Conservation (phyloP, 2,888 invertebrate species). For the Melitaea athalia region DNA sequence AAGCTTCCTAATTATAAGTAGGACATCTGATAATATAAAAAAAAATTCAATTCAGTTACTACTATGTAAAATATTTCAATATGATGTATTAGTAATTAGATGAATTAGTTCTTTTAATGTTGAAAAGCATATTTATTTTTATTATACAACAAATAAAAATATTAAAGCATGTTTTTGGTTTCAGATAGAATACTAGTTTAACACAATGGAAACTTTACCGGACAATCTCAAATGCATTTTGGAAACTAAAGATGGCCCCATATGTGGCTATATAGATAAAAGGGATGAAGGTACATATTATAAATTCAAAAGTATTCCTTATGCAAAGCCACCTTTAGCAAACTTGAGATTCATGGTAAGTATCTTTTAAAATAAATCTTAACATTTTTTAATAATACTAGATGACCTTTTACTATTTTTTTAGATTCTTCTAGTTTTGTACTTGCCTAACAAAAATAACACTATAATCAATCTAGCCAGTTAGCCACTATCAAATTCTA, state of each 20-base stretch:
- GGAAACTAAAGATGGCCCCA: constrained; percentile 59
- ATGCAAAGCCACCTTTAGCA: constrained; percentile 68
- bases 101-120: too few species aligned
- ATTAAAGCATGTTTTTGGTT: background rate
- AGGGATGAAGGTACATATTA: constrained; percentile 54
- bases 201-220: constrained; percentile 30
- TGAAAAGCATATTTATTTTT: background rate
- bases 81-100: too few species aligned
- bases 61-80: too few species aligned
- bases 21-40: too few species aligned
- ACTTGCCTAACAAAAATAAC: too few species aligned
- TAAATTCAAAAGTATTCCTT: constrained; percentile 69
- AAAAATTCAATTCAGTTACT: too few species aligned
- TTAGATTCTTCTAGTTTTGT: too few species aligned
- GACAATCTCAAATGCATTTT: constrained; percentile 41
- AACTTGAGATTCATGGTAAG: constrained; percentile 67
- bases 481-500: too few species aligned
- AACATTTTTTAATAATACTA: background rate
- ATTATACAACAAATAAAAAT: background rate
- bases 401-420: too few species aligned
- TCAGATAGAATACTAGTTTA: background rate
- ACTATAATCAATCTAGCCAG: too few species aligned
- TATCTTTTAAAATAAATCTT: background rate
- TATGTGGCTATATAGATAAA: constrained; percentile 60
- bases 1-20: too few species aligned